Percentiles rank a stretch among this genome's conserved stretches.
Conservation (phyloP, 2,797 vertebrate genomes). For the Trachurus trachurus region DNA sequence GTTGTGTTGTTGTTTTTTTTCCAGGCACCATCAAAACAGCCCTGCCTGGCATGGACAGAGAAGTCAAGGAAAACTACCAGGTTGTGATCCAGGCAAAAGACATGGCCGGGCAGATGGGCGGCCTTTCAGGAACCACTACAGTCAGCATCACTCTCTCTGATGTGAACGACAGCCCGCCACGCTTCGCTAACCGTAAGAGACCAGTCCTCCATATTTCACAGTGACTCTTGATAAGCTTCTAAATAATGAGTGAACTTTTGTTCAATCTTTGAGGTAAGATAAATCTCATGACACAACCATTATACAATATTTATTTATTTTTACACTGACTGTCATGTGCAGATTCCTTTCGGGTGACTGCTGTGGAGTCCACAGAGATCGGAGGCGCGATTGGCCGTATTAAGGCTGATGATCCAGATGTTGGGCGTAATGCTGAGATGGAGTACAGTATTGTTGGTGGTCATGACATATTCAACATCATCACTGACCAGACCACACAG, state of each 20-base stretch:
- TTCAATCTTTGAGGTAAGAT: background rate
- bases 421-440: slow-evolving; percentile 93
- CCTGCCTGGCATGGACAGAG: slow-evolving; percentile 96
- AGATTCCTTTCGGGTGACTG: slow-evolving; percentile 94
- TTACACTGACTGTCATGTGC: slow-evolving; percentile 2
- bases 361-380: slow-evolving; percentile 90
- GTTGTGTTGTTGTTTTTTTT: background rate
- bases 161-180: slow-evolving; percentile 96
- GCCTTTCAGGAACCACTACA: slow-evolving; percentile 94
- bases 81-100: slow-evolving; percentile 99
- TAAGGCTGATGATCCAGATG: slow-evolving; percentile 94
- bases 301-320: too few species aligned
- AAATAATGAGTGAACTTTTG: background rate
- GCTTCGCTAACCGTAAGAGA: slow-evolving; percentile 94
- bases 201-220: background rate
- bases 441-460: slow-evolving; percentile 92
- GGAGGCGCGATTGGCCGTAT: slow-evolving; percentile 93
- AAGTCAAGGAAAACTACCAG: slow-evolving; percentile 95
- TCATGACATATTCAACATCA: slow-evolving; percentile 91
- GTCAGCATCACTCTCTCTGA: slow-evolving; percentile 96
- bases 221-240: background rate
- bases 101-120: slow-evolving; percentile 99
- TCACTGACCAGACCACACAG: slow-evolving; percentile 94
- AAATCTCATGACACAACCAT: background rate
- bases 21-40: slow-evolving; percentile 96